Conservation (phyloP, 2,888 invertebrate genomes). For the Rhamphomyia laevipes region DNA sequence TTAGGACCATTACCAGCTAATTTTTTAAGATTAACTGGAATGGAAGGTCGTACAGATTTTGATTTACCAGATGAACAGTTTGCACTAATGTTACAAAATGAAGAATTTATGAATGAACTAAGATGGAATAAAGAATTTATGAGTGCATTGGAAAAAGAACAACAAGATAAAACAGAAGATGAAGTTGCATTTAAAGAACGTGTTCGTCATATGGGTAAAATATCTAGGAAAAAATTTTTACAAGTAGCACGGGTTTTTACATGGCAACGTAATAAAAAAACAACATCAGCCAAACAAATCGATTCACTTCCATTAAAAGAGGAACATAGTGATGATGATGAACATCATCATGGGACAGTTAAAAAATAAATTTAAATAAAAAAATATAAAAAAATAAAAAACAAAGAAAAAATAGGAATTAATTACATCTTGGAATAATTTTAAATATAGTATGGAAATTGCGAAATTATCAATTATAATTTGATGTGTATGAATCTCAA, state of each 20-base stretch:
- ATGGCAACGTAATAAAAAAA: conserved; percentile 47
- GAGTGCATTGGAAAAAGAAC: conserved; percentile 68
- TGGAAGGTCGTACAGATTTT: conserved; percentile 28
- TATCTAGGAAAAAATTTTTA: conserved; percentile 68
- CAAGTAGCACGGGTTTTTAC: conserved; percentile 67
- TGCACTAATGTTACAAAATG: conserved; percentile 77
- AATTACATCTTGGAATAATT: too few relatives aligned
- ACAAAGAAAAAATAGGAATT: too few relatives aligned
- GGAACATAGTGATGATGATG: conserved; percentile 51
- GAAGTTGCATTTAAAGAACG: conserved; percentile 61
- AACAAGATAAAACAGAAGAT: conserved; percentile 44
- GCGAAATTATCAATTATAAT: too few relatives aligned
- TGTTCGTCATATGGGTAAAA: conserved; percentile 72
- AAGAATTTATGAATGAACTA: conserved; percentile 79
- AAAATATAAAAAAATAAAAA: background rate
- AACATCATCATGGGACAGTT: conserved; percentile 30
- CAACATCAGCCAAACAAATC: conserved; percentile 38
- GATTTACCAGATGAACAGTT: conserved; percentile 78
- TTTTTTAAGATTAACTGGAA: conserved; percentile 49
- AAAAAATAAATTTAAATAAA: background rate
- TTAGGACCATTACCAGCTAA: conserved; percentile 65
- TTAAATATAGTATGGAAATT: too few relatives aligned
- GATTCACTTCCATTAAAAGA: conserved; percentile 48
- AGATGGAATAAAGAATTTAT: conserved; percentile 80
- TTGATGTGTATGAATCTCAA: too few relatives aligned